Evolutionary conservation across 1,140 invertebrate genomes (phyloP), one percentile per base, ranked within the genome.

Genomic region (Drosophila ficusphila): DNA sequence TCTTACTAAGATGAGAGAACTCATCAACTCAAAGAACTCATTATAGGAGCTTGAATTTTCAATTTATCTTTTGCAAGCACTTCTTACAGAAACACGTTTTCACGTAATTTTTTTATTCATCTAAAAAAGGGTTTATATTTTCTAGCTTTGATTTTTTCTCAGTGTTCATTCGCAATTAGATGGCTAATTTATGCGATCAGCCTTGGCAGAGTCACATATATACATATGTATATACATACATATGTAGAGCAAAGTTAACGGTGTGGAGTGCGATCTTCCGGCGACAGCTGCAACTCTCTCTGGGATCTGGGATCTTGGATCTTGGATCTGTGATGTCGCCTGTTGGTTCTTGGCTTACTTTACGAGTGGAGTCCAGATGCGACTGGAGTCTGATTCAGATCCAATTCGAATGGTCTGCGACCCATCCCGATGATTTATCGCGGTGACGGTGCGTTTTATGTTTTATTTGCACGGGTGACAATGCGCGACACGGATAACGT

Each of bases 121-220:
- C 27, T 31, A 3, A 31, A 31, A n/a, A 31, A n/a, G 11, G 29
- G 4, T 1, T 3, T 9, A n/a, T 1, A 3, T 51, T 6, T 18
- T 18, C 2, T 3, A 4, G 9, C 1, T 16, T 4, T 18, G 9
- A 18, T 46, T 64, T 61, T 61, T 9, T 16, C 7, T n/a, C 4
- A 60, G 53, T 64, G 61, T 7, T 12, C 4, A 7, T 0, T 14
- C 36, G 73, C 76, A 88, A 86, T 86, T 86, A 86, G 82, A 77
- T 88, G 57, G 82, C 78, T 86, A 86, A 86, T 86, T 86, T 86
- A 86, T 86, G 82, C 83, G 69, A 51, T 81, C 62, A 41, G 38
- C 52, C 49, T 44, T 46, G 33, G 29, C 29, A 9, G 16, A 52
- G 64, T 36, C 57, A 31, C 56, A 33, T n/a, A n/a, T n/a, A n/a